A percentile compares a stretch with the other conserved stretches of the same genome.
Evolutionary conservation across 2,888 invertebrate genomes (phyloP).

Genomic region (Labia minor): DNA sequence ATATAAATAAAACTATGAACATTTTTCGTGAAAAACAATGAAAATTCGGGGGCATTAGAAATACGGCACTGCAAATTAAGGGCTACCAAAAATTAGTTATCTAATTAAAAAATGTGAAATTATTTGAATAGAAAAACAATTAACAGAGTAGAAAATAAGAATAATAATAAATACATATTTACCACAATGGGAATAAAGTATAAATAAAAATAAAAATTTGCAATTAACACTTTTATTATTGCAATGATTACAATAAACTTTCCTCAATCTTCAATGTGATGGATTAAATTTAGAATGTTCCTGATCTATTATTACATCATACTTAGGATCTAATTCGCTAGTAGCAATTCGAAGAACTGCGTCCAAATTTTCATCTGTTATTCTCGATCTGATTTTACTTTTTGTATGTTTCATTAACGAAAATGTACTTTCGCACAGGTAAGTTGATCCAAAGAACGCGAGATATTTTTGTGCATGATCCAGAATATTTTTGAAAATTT

Average conservation of each 20-base stretch:
- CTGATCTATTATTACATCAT: conserved; percentile 21
- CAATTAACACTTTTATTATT: too few species aligned
- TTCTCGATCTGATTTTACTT: conserved; percentile 22
- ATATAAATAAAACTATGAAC: too few species aligned
- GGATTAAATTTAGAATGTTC: conserved; percentile 22
- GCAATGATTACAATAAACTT: conserved; percentile 18
- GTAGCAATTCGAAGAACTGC: conserved; percentile 22
- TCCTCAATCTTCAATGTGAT: conserved; percentile 21
- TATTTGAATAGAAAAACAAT: too few species aligned
- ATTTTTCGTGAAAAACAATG: too few species aligned
- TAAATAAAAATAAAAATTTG: too few species aligned
- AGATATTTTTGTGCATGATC: conserved; percentile 21
- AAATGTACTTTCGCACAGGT: conserved; percentile 22
- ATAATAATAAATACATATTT: too few species aligned
- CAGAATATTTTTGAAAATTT: conserved; percentile 20
- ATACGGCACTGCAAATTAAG: too few species aligned
- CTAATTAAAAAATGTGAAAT: too few species aligned
- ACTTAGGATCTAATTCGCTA: conserved; percentile 21
- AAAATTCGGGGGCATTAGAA: too few species aligned
- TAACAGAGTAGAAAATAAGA: too few species aligned
- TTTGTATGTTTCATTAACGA: conserved; percentile 22
- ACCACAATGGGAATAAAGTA: too few species aligned
- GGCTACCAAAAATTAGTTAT: too few species aligned
- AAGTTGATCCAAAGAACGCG: conserved; percentile 20
- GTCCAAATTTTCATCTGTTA: conserved; percentile 23